Percentiles rank a stretch among this genome's conserved stretches.
These are phyloP conservation scores for Lordiphosa collinella DNA, from an alignment of 1,140 invertebrate species.

Conservation along the genomic window DNA sequence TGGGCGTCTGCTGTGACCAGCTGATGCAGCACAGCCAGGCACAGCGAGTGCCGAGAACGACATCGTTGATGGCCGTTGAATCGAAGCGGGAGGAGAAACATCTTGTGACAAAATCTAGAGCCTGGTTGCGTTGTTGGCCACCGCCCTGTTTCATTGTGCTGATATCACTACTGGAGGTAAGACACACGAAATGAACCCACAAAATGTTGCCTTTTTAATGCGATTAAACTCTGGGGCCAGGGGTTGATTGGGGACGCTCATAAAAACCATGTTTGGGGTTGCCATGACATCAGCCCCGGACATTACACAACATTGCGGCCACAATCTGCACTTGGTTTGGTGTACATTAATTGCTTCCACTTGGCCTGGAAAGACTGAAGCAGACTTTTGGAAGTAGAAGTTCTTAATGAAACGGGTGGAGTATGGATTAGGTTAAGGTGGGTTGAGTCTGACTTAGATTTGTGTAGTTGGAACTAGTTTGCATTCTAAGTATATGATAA, in stretches of 20 bases:
- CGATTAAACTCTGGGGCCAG: constrained; percentile 34
- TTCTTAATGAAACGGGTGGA: no score
- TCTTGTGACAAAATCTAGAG: constrained; percentile 14
- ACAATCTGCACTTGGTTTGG: constrained; percentile 12
- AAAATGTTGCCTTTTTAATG: constrained; percentile 47
- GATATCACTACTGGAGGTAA: constrained; percentile 92
- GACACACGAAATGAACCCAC: constrained; percentile 32
- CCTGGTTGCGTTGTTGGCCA: constrained; percentile 89
- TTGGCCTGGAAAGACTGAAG: background rate
- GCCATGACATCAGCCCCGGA: constrained; percentile 48
- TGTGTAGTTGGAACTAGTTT: no score
- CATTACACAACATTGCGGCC: constrained; percentile 47
- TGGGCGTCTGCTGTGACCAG: constrained; percentile 69
- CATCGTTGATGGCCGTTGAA: constrained; percentile 9
- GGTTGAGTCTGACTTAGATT: no score
- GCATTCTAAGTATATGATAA: no score
- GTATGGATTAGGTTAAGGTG: no score
- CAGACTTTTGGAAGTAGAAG: no score
- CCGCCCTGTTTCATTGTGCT: constrained; percentile 93
- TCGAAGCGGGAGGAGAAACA: constrained; percentile 9
- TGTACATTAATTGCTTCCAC: constrained; percentile 48
- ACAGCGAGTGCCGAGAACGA: constrained; percentile 11
- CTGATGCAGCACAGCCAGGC: constrained; percentile 44
- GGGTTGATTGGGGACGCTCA: constrained; percentile 54
- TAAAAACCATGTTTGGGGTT: constrained; percentile 45